Conservation (phyloP, 1,140 invertebrate genomes). For the Pararge aegeria region DNA sequence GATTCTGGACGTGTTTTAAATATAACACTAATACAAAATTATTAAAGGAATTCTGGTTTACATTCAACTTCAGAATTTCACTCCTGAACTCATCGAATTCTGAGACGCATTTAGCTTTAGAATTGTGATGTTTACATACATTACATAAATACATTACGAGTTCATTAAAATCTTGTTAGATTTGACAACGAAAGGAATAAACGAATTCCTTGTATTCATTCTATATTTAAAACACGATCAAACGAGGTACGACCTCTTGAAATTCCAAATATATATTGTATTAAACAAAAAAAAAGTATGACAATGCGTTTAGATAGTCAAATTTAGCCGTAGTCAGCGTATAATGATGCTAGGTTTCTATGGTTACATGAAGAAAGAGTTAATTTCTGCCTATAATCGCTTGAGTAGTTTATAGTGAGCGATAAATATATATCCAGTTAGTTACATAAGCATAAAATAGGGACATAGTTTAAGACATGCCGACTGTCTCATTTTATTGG, state of each 20-base stretch:
- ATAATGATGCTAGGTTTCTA: constrained; percentile 48
- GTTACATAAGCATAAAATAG: constrained; percentile 35
- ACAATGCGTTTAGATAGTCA: constrained; percentile 56
- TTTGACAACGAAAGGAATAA: neutral
- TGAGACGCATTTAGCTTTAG: neutral
- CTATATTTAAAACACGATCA: constrained; percentile 23
- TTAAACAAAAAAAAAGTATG: constrained; percentile 37
- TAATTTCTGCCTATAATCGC: constrained; percentile 59
- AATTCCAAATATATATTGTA: constrained; percentile 41
- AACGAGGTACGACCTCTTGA: constrained; percentile 45
- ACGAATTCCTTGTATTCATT: constrained; percentile 1
- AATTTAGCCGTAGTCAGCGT: constrained; percentile 60
- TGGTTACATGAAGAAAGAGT: constrained; percentile 41
- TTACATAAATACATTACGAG: neutral
- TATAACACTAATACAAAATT: neutral
- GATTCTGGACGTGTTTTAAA: constrained; percentile 27
- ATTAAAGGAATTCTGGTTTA: neutral
- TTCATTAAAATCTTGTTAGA: neutral
- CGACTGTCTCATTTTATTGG: constrained; percentile 42
- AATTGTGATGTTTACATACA: neutral
- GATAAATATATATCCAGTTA: constrained; percentile 54
- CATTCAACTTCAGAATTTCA: constrained; percentile 1
- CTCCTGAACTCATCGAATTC: neutral
- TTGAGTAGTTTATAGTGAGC: constrained; percentile 50
- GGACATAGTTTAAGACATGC: constrained; percentile 33